Evolutionary conservation across 2,888 invertebrate species (phyloP), one percentile per base, ranked within the genome.

Genomic region (Patella caerulea): DNA sequence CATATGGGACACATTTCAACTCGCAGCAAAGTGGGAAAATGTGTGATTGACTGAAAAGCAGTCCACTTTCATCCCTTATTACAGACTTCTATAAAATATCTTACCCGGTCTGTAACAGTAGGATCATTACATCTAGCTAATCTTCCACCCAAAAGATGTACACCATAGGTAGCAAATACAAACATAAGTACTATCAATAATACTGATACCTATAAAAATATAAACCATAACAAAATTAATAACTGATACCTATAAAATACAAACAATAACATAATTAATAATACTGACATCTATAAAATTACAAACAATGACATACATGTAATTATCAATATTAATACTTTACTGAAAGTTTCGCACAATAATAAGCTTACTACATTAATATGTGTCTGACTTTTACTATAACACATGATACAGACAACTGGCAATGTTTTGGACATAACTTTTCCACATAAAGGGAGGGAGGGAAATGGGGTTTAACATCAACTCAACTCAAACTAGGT

Each of bases 101-200:
- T 78, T 74, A 86, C 88, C 83, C 84, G 85, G 12, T 55, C 82
- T 0, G 93, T 92, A 83, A 99, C 96, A 0, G 95, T 95, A 0
- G 97, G 98, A 92, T 99, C 99, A 92, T 99, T 99, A 91, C 99
- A 98, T 52, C 98, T 94, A 0, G 98, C 98, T 88, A 99, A 93
- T 89, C 96, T 94, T 79, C 99, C 99, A 2, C 99, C 99, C 89
- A 98, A 98, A 75, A 99, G 93, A 91, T 99, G 99, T 0, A 99
- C 98, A 0, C 99, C 99, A 89, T 98, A 99, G 90, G 97, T 98
- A 73, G 99, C 99, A 92, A 99, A 99, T 52, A 99, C 97, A 92
- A 99, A 99, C 97, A 99, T 98, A 84, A 99, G 93, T 55, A 99
- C 94, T 84, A 99, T 98, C 83, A 99, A 93, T 75, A 99, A 93